A percentile compares a stretch with the other conserved stretches of the same genome.
Conservation (phyloP, 2,113 vertebrate genomes). For the Thamnaconus septentrionalis region DNA sequence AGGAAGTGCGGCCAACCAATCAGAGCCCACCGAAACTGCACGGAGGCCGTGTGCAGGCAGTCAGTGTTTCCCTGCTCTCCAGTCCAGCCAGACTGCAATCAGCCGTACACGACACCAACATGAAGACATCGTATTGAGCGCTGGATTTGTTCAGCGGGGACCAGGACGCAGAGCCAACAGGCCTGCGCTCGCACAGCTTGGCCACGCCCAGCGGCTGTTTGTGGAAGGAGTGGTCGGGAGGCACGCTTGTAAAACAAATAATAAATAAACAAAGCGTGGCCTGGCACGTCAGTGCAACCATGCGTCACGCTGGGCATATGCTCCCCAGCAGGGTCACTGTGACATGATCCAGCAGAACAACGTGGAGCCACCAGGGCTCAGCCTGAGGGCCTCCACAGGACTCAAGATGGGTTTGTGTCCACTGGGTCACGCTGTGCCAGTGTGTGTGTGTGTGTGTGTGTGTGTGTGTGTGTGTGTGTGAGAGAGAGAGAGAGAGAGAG, state of each 20-base stretch:
- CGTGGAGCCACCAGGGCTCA: conserved; percentile 23
- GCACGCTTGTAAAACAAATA: conserved; percentile 29
- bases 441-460: too few relatives aligned
- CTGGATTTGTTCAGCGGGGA: too few relatives aligned
- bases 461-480: too few relatives aligned
- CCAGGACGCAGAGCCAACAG: too few relatives aligned
- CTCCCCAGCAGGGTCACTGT: conserved; percentile 50
- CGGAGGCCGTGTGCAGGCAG: conserved; percentile 49
- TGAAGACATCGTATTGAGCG: conserved; percentile 72
- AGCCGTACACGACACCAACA: conserved; percentile 72
- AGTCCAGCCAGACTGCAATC: conserved; percentile 70
- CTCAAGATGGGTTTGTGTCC: conserved; percentile 30
- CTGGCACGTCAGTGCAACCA: conserved; percentile 41
- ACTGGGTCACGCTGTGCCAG: conserved; percentile 17
- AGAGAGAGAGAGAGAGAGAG: too few relatives aligned
- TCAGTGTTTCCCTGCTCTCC: conserved; percentile 52
- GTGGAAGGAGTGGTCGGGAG: not conserved
- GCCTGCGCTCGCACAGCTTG: too few relatives aligned
- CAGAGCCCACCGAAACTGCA: conserved; percentile 49
- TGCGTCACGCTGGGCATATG: conserved; percentile 70
- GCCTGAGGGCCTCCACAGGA: conserved; percentile 27
- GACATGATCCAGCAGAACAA: conserved; percentile 70
- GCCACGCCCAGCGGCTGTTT: not conserved
- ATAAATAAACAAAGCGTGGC: not conserved
- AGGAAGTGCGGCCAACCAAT: conserved; percentile 39